Percentiles rank a stretch among this genome's conserved stretches.
Evolutionary conservation across 2,113 vertebrate species (phyloP).

Genomic region (Physeter macrocephalus): DNA sequence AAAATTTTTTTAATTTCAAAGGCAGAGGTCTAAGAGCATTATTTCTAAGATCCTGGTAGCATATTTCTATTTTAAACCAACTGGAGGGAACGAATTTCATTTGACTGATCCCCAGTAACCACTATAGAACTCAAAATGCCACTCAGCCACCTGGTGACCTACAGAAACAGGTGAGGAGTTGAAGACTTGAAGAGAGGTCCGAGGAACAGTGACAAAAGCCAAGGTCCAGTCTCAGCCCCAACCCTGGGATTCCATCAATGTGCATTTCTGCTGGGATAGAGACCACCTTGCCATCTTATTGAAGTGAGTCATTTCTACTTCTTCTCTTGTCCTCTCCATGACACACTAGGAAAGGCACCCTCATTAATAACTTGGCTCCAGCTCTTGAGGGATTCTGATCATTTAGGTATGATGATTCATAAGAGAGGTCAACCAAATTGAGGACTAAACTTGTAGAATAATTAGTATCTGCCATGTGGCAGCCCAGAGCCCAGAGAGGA

Average conservation of each 20-base stretch:
- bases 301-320: conserved; percentile 27
- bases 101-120: background rate
- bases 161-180: background rate
- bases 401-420: background rate
- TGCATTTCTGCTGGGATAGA: background rate
- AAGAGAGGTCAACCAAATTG: conserved; percentile 50
- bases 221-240: background rate
- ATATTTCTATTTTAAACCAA: background rate
- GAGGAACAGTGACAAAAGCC: background rate
- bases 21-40: background rate
- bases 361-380: conserved; percentile 46
- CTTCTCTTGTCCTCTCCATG: conserved; percentile 34
- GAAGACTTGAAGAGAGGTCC: background rate
- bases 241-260: background rate
- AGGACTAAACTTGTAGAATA: conserved; percentile 19
- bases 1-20: background rate
- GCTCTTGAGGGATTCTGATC: conserved; percentile 43
- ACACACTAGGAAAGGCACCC: conserved; percentile 47
- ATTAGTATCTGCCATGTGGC: conserved; percentile 32
- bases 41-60: background rate
- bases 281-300: background rate
- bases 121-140: background rate
- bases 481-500: conserved; percentile 41
- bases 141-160: background rate
- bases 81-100: background rate